Conservation (phyloP, 2,113 vertebrate genomes). For the Regulus satrapa region DNA sequence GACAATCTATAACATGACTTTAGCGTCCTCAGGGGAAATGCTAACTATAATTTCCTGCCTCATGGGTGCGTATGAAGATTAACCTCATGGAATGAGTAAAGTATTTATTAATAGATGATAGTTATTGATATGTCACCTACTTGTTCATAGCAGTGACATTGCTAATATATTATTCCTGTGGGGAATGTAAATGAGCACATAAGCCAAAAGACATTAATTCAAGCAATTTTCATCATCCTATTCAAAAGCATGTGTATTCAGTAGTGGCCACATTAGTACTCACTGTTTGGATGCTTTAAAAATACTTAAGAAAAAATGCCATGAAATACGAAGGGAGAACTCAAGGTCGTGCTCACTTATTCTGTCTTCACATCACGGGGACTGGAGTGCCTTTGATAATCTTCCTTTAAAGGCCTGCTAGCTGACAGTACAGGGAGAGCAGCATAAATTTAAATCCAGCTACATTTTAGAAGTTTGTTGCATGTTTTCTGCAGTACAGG, state of each 20-base stretch:
- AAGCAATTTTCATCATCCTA: not conserved
- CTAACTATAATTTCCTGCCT: not conserved
- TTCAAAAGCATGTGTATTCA: not conserved
- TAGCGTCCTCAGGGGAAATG: not conserved
- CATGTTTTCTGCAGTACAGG: not conserved
- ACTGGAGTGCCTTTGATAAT: not conserved
- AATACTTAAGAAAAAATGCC: not conserved
- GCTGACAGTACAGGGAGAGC: not conserved
- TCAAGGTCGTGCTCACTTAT: not conserved
- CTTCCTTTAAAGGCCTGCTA: not conserved
- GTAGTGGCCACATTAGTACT: not conserved
- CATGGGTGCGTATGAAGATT: not conserved
- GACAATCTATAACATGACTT: not conserved
- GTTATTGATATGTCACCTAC: not conserved
- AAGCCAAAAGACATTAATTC: not conserved
- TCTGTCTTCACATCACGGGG: not conserved
- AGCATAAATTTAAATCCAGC: not conserved
- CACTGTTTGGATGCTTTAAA: not conserved
- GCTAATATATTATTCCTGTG: not conserved
- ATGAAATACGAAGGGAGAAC: not conserved
- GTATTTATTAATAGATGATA: conserved; percentile 37
- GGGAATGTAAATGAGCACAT: conserved; percentile 11
- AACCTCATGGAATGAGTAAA: conserved; percentile 11
- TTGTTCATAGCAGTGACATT: not conserved
- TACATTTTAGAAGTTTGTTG: not conserved